Evolutionary conservation across 2,113 vertebrate species (phyloP), one percentile per base, ranked within the genome.

Genomic region (Ginglymostoma cirratum): DNA sequence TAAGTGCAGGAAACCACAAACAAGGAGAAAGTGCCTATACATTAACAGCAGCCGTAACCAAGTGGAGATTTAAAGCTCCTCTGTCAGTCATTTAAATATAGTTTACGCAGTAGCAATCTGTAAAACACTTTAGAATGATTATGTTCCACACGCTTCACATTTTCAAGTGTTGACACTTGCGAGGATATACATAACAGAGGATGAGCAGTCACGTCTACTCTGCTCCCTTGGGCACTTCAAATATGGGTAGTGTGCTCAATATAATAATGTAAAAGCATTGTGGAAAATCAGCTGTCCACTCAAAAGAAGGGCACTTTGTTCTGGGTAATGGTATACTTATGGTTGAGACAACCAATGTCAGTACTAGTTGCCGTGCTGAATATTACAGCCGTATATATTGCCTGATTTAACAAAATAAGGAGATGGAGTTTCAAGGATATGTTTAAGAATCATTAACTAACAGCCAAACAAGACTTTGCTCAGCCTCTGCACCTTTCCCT

Each of bases 151-250:
- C 21, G 21, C 38, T 45, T 85, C 83, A 21, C 42, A 85, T 85
- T 85, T 45, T 45, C 83, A 45, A 24, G 83, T 85, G 83, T 85
- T 80, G 83, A 45, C 83, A 85, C 80, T 85, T 85, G 80, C 80
- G 21, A 85, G 21, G 83, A 85, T 42, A 23, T 24, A 45, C 83
- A 85, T 85, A 21, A 85, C 19, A 85, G 34, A 80, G 76, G 34
- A 80, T 80, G 76, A 80, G 15, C 34, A 80, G 38, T 85, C 83
- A 85, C 83, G 2, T 85, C 5, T 45, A 45, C 0, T 19, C 38
- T 85, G 38, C 42, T 85, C 42, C 83, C 19, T 45, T 17, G 42
- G 83, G 83, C 42, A 45, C 42, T 45, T 21, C 83, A 42, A 45
- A 21, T 23, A 85, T 48, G 83, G 42, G 42, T 19, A 85, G 42